Percentiles rank a stretch among this genome's conserved stretches.
Evolutionary conservation across 2,888 invertebrate species (phyloP).

Genomic region (Ischnura elegans): DNA sequence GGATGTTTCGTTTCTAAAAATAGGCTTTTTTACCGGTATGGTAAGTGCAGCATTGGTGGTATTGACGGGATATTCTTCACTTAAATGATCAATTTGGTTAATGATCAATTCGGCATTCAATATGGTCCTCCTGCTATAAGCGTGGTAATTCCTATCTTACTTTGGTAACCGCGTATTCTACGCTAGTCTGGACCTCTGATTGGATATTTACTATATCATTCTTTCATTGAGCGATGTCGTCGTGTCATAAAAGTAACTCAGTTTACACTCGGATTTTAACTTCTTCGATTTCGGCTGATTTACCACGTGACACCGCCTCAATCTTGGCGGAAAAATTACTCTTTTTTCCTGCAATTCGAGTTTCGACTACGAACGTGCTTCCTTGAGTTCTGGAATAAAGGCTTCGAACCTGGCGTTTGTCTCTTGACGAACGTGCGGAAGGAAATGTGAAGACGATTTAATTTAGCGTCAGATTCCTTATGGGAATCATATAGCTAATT

Average conservation of each 20-base stretch:
- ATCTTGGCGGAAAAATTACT: not conserved
- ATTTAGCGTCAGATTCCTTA: not conserved
- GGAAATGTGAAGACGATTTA: not conserved
- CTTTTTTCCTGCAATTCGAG: not conserved
- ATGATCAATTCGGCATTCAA: not conserved
- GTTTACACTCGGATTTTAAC: not conserved
- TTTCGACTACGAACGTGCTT: not conserved
- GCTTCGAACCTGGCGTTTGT: not conserved
- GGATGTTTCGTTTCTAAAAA: not conserved
- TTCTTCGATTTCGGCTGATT: conserved; percentile 1
- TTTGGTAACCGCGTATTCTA: not conserved
- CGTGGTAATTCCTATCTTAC: not conserved
- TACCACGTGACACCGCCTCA: not conserved
- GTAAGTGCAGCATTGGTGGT: not conserved
- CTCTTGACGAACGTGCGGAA: not conserved
- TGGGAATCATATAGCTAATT: too few relatives aligned
- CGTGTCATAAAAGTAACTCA: not conserved
- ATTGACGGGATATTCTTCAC: not conserved
- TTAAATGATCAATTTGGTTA: not conserved
- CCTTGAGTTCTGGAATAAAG: not conserved
- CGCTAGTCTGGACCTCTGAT: not conserved
- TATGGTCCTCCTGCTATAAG: not conserved
- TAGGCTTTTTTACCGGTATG: not conserved
- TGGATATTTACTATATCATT: not conserved
- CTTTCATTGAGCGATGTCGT: not conserved